Conservation (phyloP, 2,113 vertebrate genomes). For the Narcine bancroftii region DNA sequence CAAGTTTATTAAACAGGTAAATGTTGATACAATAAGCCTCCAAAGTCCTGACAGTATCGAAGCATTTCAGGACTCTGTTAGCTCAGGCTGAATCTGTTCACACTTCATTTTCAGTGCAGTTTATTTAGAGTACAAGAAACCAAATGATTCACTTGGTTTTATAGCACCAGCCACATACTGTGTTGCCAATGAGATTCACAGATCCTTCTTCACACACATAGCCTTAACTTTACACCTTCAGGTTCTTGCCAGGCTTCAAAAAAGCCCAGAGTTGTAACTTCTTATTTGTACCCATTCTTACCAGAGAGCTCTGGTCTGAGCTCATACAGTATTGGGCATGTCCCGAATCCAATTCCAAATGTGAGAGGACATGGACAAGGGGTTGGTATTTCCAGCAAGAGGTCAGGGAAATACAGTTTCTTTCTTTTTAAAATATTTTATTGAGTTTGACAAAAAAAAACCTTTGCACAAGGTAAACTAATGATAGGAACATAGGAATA, state of each 20-base stretch:
- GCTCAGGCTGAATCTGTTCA: background rate
- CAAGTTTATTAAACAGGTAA: background rate
- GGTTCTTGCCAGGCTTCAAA: background rate
- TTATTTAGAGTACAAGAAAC: constrained; percentile 24
- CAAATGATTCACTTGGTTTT: constrained; percentile 27
- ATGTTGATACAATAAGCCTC: background rate
- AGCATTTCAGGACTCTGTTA: background rate
- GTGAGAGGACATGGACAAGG: no score
- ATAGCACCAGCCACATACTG: constrained; percentile 28
- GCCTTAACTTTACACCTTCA: constrained; percentile 29
- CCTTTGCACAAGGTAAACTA: no score
- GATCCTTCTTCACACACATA: constrained; percentile 26
- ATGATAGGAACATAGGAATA: no score
- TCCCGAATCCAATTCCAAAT: no score
- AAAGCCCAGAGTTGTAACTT: background rate
- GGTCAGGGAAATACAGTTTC: no score
- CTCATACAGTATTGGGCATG: background rate
- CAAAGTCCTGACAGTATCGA: background rate
- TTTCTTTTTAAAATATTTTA: no score
- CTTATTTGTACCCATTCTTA: constrained; percentile 19
- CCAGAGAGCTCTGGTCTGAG: background rate
- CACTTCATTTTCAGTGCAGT: constrained; percentile 30
- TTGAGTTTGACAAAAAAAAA: no score
- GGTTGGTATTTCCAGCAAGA: no score
- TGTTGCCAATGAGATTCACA: constrained; percentile 35